phyloP scores from a whole-genome alignment of 2,888 invertebrate species.

The Apotomis turbidana region DNA sequence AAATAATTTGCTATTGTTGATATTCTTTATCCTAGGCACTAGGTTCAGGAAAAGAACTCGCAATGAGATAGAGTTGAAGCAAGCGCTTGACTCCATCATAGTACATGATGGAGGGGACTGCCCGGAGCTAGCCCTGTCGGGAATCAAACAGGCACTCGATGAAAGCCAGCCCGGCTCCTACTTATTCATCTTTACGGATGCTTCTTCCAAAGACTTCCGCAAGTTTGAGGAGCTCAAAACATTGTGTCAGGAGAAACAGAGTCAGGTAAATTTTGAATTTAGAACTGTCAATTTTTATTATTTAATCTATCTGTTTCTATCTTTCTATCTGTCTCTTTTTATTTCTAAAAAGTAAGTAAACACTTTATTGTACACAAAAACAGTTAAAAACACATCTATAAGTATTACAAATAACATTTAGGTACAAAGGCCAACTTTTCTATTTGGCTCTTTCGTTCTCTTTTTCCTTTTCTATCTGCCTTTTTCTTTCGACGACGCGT shows the following conservation, averaged over 20 bases:
- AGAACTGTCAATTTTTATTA: too few relatives aligned
- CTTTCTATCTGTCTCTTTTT: too few relatives aligned
- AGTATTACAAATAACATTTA: too few relatives aligned
- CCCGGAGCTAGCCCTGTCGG: conserved; percentile 50
- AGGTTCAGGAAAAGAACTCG: conserved; percentile 6
- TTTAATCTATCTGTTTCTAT: too few relatives aligned
- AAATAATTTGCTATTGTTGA: neutral
- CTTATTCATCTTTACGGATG: conserved; percentile 57
- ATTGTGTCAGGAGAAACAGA: conserved; percentile 51
- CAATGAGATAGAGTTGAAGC: conserved; percentile 15
- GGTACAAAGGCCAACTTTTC: too few relatives aligned
- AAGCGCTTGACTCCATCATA: conserved; percentile 6
- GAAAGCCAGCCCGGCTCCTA: conserved; percentile 50
- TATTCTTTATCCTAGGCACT: neutral
- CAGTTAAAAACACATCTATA: too few relatives aligned
- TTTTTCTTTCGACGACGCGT: too few relatives aligned
- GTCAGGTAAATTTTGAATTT: conserved; percentile 19
- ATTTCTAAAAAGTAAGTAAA: too few relatives aligned
- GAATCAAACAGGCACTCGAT: conserved; percentile 48
- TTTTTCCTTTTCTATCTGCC: too few relatives aligned
- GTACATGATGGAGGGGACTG: conserved; percentile 45
- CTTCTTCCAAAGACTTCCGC: conserved; percentile 49
- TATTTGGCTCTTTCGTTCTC: too few relatives aligned
- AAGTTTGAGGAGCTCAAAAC: conserved; percentile 43
- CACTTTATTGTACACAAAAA: too few relatives aligned